Percentiles rank a stretch among this genome's conserved stretches.
phyloP scores from a whole-genome alignment of 2,113 vertebrate genomes.

The Thalassarche chlororhynchos region DNA sequence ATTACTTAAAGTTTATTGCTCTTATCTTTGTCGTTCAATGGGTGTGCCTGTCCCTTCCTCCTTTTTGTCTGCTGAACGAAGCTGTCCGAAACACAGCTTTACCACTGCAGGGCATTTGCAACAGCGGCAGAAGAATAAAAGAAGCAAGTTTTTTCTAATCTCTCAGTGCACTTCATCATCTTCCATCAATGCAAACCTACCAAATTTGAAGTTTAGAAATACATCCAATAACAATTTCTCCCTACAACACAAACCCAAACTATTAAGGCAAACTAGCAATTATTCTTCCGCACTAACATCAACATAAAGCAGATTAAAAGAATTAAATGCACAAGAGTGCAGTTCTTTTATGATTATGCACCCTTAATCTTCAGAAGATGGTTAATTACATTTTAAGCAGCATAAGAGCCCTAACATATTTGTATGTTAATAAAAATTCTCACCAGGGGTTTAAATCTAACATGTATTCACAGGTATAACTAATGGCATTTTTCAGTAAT shows the following conservation, averaged over 20 bases:
- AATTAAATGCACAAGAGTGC: slow-evolving; percentile 53
- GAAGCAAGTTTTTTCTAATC: neutral
- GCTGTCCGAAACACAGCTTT: neutral
- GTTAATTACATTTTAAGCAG: slow-evolving; percentile 72
- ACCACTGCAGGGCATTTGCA: neutral
- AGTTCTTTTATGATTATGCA: slow-evolving; percentile 58
- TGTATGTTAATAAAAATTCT: slow-evolving; percentile 72
- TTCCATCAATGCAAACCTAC: neutral
- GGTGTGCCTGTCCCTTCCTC: neutral
- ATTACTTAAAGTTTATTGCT: neutral
- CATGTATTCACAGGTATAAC: slow-evolving; percentile 61
- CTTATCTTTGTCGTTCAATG: neutral
- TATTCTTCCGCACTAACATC: slow-evolving; percentile 38
- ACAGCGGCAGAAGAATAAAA: neutral
- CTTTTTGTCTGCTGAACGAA: neutral
- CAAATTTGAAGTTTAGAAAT: slow-evolving; percentile 11
- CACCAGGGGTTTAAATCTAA: slow-evolving; percentile 64
- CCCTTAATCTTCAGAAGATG: slow-evolving; percentile 68
- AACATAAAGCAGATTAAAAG: slow-evolving; percentile 52
- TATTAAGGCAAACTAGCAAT: slow-evolving; percentile 23
- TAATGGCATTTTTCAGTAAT: slow-evolving; percentile 47
- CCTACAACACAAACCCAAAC: slow-evolving; percentile 10
- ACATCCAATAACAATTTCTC: neutral
- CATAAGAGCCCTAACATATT: slow-evolving; percentile 59
- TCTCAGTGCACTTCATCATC: neutral